Conservation (phyloP, 2,113 vertebrate genomes). For the Barnardius zonarius region DNA sequence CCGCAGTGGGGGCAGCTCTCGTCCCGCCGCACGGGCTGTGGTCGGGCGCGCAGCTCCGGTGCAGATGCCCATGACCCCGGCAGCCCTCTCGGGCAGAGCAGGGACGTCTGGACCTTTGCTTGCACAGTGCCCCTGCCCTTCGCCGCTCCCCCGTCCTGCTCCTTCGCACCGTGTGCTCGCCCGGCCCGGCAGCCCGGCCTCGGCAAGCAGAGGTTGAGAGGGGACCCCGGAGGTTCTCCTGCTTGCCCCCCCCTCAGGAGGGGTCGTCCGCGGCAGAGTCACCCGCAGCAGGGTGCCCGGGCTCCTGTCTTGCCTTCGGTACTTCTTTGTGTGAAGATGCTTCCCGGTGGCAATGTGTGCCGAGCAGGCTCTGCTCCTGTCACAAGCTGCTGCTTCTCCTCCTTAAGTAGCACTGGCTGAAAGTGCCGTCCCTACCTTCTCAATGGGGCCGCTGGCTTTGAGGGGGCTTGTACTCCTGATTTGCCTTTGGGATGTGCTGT, state of each 20-base stretch:
- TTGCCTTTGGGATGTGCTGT: background rate
- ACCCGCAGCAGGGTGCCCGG: background rate
- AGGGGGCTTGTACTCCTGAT: accelerated
- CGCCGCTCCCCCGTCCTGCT: background rate
- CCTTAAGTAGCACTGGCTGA: background rate
- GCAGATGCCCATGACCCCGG: background rate
- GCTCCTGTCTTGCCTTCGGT: background rate
- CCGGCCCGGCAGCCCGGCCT: background rate
- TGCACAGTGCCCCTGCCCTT: background rate
- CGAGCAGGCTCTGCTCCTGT: background rate
- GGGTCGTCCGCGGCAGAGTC: background rate
- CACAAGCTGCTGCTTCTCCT: background rate
- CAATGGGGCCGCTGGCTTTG: accelerated
- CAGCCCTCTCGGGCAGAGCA: background rate
- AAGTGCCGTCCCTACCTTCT: background rate
- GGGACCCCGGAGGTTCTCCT: background rate
- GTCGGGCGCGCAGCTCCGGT: background rate
- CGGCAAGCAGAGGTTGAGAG: background rate
- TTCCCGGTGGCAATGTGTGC: background rate
- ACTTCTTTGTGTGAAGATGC: background rate
- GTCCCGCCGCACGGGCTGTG: background rate
- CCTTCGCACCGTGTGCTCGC: too few species aligned
- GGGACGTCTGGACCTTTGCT: background rate
- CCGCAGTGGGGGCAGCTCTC: background rate
- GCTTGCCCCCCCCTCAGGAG: background rate